Base-by-base conservation (phyloP, 2,797 vertebrate species). In the Spatula versicolor region DNA sequence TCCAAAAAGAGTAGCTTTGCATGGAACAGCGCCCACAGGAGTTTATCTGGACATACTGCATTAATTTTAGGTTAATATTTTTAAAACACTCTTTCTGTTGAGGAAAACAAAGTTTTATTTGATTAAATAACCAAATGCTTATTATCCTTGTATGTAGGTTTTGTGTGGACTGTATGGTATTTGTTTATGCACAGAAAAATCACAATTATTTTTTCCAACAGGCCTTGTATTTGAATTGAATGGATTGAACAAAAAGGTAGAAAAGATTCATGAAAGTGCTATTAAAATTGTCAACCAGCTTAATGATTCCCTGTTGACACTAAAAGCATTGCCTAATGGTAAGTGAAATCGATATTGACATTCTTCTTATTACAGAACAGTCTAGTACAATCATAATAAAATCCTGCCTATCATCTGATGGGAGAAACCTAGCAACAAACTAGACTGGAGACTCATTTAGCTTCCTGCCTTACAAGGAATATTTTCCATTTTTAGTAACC, bases 321-420 rank as follows among this genome's bases (percentile, higher is more conserved):
- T 99, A 41, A 97, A 92, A 91, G 90, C 56, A 46, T 76, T 98
- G 26, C 95, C 98, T 19, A 97, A 97, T 76, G 98, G 99, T 99
- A 94, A 98, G 98, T 93, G 63, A 86, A 86, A 91, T 50, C 23
- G 85, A 48, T 91, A 45, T 69, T 90, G 78, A 48, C 48, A 20
- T 76, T 59, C 33, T 62, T 52, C 85, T 94, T 67, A 25, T 77
- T 92, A 52, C 22, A 71, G 66, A 81, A 48, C 16, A 4, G 2
- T 73, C 55, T 55, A 31, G 48, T 25, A 20, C 16, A 56, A 48
- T 33, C 35, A 2, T 21, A 41, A 77, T 69, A 90, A 91, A 72
- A 25, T 39, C 33, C n/a, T 79, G 26, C 68, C 39, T 13, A 3
- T 43, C 35, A 16, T 30, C 62, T 84, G 25, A 59, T 78, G 52